Percentiles rank a stretch among this genome's conserved stretches.
phyloP scores from a whole-genome alignment of 1,140 invertebrate species.

The Euura lappo region DNA sequence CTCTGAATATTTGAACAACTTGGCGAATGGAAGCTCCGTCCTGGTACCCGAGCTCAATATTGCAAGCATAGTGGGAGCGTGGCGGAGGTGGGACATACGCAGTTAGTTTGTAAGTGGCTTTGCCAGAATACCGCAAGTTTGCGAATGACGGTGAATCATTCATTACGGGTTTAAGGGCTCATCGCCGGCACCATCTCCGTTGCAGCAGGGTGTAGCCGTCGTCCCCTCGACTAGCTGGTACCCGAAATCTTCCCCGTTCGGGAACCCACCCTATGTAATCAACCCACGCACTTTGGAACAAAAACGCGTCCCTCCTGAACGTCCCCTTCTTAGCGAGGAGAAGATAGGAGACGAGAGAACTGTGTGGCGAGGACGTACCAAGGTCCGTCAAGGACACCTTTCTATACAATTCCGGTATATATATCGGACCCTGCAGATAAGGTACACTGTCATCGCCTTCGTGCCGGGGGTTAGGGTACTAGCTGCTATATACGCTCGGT shows the following conservation, averaged over 20 bases:
- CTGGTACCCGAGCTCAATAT: background rate
- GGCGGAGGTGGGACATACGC: background rate
- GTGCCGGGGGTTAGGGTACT: too few species aligned
- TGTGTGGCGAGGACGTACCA: too few species aligned
- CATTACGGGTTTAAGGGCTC: background rate
- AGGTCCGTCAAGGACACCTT: too few species aligned
- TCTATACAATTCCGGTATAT: too few species aligned
- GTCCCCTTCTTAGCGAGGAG: too few species aligned
- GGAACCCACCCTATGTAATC: background rate
- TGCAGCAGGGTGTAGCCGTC: background rate
- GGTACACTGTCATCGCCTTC: too few species aligned
- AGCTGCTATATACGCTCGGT: too few species aligned
- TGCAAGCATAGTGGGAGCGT: background rate
- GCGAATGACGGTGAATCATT: slow-evolving; percentile 6
- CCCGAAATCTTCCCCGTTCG: background rate
- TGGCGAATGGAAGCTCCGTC: background rate
- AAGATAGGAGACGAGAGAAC: too few species aligned
- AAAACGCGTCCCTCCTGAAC: background rate
- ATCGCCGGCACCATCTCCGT: background rate
- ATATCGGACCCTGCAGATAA: too few species aligned
- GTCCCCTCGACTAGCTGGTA: background rate
- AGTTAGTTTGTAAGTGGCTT: background rate
- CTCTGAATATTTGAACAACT: slow-evolving; percentile 3
- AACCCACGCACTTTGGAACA: background rate
- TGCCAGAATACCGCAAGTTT: background rate